phyloP scores from a whole-genome alignment of 2,888 invertebrate genomes.

The Synergus itoensis region DNA sequence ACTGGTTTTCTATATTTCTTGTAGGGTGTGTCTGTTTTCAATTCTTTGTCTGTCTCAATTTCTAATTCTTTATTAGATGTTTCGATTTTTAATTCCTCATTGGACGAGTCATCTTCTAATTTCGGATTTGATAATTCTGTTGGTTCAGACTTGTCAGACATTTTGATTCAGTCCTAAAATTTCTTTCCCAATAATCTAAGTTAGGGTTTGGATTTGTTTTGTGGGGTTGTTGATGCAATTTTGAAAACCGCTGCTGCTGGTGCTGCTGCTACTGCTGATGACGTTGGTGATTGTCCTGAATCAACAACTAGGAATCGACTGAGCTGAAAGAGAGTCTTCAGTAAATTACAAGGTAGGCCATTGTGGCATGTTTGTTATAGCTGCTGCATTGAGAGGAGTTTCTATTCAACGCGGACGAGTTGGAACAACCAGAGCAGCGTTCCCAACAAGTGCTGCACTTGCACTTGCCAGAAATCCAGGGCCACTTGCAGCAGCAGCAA shows the following conservation, averaged over 20 bases:
- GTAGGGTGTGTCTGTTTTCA: neutral
- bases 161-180: neutral
- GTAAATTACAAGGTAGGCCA: constrained; percentile 67
- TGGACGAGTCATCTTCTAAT: neutral
- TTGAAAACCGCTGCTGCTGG: constrained; percentile 42
- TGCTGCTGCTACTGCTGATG: constrained; percentile 53
- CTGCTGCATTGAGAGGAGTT: constrained; percentile 90
- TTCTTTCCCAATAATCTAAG: neutral
- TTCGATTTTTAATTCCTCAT: neutral
- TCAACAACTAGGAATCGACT: constrained; percentile 21
- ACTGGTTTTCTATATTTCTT: neutral
- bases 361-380: constrained; percentile 79
- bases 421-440: constrained; percentile 81
- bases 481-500: constrained; percentile 84
- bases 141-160: neutral
- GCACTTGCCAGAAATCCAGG: constrained; percentile 83
- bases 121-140: neutral
- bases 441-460: constrained; percentile 86
- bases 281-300: constrained; percentile 44
- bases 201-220: neutral
- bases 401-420: constrained; percentile 89
- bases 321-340: constrained; percentile 44
- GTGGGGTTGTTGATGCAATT: constrained; percentile 13
- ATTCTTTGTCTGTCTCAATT: neutral
- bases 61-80: neutral